Conservation (phyloP, 2,888 invertebrate genomes). For the Mellilla xanthometata region DNA sequence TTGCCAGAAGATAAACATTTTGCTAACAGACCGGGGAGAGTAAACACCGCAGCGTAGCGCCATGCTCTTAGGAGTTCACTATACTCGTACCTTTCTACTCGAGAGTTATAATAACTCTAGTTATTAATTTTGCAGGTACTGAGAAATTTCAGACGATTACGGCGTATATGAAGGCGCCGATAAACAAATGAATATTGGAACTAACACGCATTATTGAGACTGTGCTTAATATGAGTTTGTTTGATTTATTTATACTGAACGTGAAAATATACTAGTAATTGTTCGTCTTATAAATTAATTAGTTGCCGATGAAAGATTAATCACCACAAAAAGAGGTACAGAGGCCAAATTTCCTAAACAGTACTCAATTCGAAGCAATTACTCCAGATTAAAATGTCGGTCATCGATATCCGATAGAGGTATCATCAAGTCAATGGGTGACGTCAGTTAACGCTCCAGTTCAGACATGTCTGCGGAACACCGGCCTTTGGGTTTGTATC, state of each 20-base stretch:
- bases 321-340: background rate
- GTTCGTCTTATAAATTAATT: background rate
- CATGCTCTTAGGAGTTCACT: conserved; percentile 28
- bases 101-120: background rate
- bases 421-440: conserved; percentile 48
- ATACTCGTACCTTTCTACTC: conserved; percentile 15
- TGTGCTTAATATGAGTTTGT: too few species aligned
- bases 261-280: too few species aligned
- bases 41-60: conserved; percentile 49
- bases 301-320: background rate
- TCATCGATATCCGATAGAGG: conserved; percentile 28
- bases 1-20: conserved; percentile 68
- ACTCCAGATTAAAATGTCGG: conserved; percentile 25
- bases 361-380: conserved; percentile 5
- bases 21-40: conserved; percentile 45
- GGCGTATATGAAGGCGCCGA: too few species aligned
- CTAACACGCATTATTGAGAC: too few species aligned
- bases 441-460: conserved; percentile 70
- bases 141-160: too few species aligned
- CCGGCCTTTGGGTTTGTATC: conserved; percentile 14
- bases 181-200: too few species aligned
- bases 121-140: too few species aligned
- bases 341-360: conserved; percentile 5
- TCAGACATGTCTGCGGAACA: conserved; percentile 53
- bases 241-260: too few species aligned